Evolutionary conservation across 2,797 vertebrate genomes (phyloP), one percentile per base, ranked within the genome.

Genomic region (Rhincodon typus): DNA sequence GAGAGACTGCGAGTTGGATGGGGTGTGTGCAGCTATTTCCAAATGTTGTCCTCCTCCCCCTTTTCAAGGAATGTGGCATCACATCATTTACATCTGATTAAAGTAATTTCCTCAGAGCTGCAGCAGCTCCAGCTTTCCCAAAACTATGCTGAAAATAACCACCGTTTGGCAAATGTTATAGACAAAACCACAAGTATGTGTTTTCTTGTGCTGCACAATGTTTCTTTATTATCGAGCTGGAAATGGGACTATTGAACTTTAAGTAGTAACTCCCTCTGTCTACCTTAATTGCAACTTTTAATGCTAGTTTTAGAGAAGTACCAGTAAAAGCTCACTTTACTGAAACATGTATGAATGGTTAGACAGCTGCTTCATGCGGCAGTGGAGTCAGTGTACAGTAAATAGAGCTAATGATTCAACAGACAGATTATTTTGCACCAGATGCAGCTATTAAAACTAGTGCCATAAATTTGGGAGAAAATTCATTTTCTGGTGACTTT

Each of bases 101-200:
- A 90, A 53, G 12, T 90, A 62, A 90, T 19, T 90, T 90, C 88
- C 88, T 57, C 53, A 91, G 88, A 34, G 88, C 34, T 66, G 53
- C 30, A 66, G 88, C 46, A 91, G 30, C 21, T 62, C 62, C 34
- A 91, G 15, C 66, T 91, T n/a, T 91, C n/a, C 27, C 30, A 91
- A 57, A 91, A 91, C 30, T 19, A 91, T 91, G 53, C 34, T 91
- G 88, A 91, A 91, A 90, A 62, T 90, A 91, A 34, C 88, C 66
- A 17, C 66, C 17, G 53, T 53, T 88, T 88, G 46, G 50, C 86
- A 88, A 57, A 57, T 57, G 30, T 19, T 91, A 62, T 91, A 13
- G 12, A 66, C 53, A n/a, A 62, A 91, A 66, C 82, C 82, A 84
- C 82, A 84, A 91, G 34, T 62, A 90, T 34, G 62, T n/a, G 53